Conservation (phyloP, 2,888 invertebrate genomes). For the Allygus modestus region DNA sequence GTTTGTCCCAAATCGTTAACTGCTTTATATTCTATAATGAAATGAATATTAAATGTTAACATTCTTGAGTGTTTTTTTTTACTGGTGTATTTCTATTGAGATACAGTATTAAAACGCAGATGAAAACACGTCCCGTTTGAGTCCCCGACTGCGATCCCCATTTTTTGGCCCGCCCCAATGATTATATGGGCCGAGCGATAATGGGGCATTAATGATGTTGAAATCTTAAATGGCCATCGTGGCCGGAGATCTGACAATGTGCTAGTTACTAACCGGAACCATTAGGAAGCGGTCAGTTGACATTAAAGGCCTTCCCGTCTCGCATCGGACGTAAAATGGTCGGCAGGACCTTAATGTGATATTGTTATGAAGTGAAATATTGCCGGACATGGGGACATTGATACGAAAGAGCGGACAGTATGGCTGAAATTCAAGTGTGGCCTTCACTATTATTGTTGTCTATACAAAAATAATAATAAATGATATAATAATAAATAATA, state of each 20-base stretch:
- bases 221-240: conserved; percentile 12
- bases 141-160: not conserved
- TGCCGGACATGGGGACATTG: not conserved
- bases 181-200: not conserved
- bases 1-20: no score
- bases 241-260: conserved; percentile 1
- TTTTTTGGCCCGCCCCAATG: not conserved
- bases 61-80: no score
- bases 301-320: not conserved
- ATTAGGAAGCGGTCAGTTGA: conserved; percentile 14
- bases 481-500: no score
- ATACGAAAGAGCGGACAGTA: not conserved
- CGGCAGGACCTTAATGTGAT: not conserved
- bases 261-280: conserved; percentile 1
- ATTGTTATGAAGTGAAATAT: conserved; percentile 12
- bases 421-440: no score
- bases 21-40: no score
- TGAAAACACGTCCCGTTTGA: not conserved
- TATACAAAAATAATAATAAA: no score
- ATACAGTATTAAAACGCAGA: not conserved
- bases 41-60: no score
- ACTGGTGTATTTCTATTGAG: no score
- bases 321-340: not conserved
- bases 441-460: no score
- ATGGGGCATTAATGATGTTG: conserved; percentile 22